phyloP scores from a whole-genome alignment of 2,113 vertebrate species.

The Lethenteron reissneri region DNA sequence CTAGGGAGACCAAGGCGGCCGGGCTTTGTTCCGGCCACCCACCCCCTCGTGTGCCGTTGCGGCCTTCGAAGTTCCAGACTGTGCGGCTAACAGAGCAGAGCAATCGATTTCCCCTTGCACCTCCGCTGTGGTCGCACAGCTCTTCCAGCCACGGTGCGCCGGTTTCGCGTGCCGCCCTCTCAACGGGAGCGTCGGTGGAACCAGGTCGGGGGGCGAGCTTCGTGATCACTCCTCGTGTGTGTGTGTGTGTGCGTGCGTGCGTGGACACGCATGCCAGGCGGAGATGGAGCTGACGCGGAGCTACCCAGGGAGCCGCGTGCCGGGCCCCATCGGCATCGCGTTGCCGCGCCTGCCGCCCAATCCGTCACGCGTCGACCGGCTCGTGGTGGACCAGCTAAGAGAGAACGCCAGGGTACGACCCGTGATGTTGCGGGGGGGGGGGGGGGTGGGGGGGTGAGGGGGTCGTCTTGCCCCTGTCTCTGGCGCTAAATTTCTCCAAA shows the following conservation, averaged over 20 bases:
- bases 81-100: no score
- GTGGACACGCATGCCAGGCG: constrained; percentile 14
- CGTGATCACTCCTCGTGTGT: not conserved
- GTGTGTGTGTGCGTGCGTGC: not conserved
- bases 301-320: constrained; percentile 17
- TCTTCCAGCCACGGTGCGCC: not conserved
- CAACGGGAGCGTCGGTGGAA: not conserved
- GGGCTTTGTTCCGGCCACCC: no score
- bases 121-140: not conserved
- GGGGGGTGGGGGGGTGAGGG: no score
- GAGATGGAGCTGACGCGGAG: constrained; percentile 20
- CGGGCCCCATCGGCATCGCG: constrained; percentile 11
- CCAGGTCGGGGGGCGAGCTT: not conserved
- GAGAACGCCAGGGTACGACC: constrained; percentile 26
- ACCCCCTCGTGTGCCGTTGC: no score
- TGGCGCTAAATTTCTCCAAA: no score
- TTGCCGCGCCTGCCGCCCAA: constrained; percentile 21
- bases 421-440: no score
- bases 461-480: no score
- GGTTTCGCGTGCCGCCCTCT: not conserved
- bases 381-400: constrained; percentile 24
- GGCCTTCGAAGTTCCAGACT: no score
- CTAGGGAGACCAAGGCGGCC: no score
- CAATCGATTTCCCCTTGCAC: no score
- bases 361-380: constrained; percentile 21